Percentiles rank a stretch among this genome's conserved stretches.
These are phyloP conservation scores for Simalia tracyae DNA, from an alignment of 2,797 vertebrate genomes.

Conservation along the genomic window DNA sequence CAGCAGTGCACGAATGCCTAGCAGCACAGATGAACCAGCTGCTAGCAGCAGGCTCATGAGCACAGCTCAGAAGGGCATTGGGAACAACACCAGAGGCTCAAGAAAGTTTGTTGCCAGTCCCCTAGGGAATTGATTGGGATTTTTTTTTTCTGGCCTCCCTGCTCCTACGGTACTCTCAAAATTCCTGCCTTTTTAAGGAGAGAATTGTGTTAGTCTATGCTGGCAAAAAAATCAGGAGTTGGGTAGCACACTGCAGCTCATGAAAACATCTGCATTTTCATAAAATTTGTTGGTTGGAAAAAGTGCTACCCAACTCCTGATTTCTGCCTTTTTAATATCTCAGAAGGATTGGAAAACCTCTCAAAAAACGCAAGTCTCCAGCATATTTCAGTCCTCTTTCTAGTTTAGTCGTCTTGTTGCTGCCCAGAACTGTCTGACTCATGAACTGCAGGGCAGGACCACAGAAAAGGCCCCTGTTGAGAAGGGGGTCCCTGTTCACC, in stretches of 20 bases:
- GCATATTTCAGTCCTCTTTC: background rate
- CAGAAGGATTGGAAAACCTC: background rate
- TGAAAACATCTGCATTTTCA: background rate
- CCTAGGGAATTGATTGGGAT: background rate
- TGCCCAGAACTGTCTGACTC: background rate
- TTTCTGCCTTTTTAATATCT: background rate
- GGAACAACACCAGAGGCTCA: too few relatives aligned
- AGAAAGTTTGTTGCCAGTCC: background rate
- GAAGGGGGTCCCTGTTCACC: background rate
- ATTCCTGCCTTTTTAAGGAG: background rate
- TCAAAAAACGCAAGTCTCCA: rapidly evolving
- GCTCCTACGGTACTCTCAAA: background rate
- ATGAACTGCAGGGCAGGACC: background rate
- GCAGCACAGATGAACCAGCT: too few relatives aligned
- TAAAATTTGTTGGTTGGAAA: background rate
- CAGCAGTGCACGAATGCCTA: too few relatives aligned
- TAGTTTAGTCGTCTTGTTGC: too few relatives aligned
- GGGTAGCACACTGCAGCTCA: background rate
- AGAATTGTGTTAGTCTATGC: too few relatives aligned
- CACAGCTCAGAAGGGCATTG: too few relatives aligned
- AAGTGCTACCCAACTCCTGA: background rate
- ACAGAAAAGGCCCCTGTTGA: background rate
- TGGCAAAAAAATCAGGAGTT: background rate
- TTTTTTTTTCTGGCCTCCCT: background rate
- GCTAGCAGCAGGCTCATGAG: too few relatives aligned